phyloP scores from a whole-genome alignment of 2,797 vertebrate genomes.

The Pangasius sanitwongsei region DNA sequence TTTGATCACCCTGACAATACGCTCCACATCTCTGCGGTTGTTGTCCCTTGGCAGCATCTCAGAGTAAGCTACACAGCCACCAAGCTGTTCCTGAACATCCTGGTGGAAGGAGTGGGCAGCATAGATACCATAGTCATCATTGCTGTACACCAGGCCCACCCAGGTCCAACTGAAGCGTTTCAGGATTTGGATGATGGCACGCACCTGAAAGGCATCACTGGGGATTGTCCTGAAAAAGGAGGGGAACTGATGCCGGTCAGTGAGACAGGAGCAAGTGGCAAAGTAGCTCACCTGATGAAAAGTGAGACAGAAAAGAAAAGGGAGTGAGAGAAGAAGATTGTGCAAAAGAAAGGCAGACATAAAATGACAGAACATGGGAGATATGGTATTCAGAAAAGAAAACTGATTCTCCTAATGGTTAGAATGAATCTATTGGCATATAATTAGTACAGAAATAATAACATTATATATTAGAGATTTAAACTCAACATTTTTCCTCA shows the following conservation, averaged over 20 bases:
- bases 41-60: conserved; percentile 65
- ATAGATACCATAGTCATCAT: conserved; percentile 72
- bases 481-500: neutral
- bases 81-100: conserved; percentile 38
- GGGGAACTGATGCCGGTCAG: conserved; percentile 51
- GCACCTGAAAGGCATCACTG: conserved; percentile 57
- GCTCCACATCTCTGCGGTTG: conserved; percentile 45
- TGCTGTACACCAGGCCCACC: conserved; percentile 70
- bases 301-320: neutral
- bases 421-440: neutral
- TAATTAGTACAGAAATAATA: neutral
- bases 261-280: conserved; percentile 60
- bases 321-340: neutral
- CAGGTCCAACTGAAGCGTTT: conserved; percentile 72
- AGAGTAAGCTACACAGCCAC: conserved; percentile 66
- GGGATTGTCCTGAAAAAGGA: conserved; percentile 61
- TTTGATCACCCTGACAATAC: conserved; percentile 44
- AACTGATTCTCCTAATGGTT: neutral
- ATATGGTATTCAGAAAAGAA: neutral
- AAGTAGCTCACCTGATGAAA: conserved; percentile 53
- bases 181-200: conserved; percentile 68
- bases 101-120: conserved; percentile 65
- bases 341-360: neutral
- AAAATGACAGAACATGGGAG: neutral
- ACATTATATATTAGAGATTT: neutral